These are phyloP conservation scores for Panthera uncia DNA, from an alignment of 2,113 vertebrate species.

Conservation along the genomic window DNA sequence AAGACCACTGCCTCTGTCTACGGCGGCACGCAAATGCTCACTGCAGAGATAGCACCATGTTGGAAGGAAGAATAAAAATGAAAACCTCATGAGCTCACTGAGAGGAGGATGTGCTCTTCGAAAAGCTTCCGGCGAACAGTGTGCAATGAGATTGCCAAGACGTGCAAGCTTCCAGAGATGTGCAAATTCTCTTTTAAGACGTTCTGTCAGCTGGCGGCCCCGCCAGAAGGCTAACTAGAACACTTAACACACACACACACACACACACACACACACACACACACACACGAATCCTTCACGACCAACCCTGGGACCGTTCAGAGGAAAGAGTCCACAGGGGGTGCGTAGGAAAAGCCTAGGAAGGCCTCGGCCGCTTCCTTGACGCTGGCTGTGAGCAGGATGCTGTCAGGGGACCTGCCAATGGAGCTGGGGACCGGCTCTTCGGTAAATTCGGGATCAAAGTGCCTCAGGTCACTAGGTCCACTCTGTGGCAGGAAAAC, in stretches of 20 bases:
- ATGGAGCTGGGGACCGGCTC: slow-evolving; percentile 98
- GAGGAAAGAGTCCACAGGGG: slow-evolving; percentile 97
- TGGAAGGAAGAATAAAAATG: slow-evolving; percentile 83
- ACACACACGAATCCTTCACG: not conserved
- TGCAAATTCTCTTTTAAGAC: slow-evolving; percentile 91
- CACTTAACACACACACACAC: slow-evolving; percentile 42
- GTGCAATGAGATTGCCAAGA: slow-evolving; percentile 85
- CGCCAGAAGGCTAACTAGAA: slow-evolving; percentile 81
- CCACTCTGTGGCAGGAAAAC: slow-evolving; percentile 87
- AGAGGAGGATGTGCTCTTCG: slow-evolving; percentile 84
- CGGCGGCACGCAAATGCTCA: slow-evolving; percentile 67
- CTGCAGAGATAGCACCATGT: slow-evolving; percentile 87
- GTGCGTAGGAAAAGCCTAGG: slow-evolving; percentile 98
- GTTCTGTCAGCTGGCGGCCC: slow-evolving; percentile 82
- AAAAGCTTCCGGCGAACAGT: slow-evolving; percentile 85
- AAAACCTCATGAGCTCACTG: slow-evolving; percentile 83
- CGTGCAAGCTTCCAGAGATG: slow-evolving; percentile 91
- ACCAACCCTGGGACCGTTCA: slow-evolving; percentile 72
- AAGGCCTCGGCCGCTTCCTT: slow-evolving; percentile 97
- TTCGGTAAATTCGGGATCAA: slow-evolving; percentile 98
- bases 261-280: not conserved
- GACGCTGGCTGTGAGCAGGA: slow-evolving; percentile 94
- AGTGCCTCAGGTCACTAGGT: slow-evolving; percentile 96
- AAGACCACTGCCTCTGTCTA: slow-evolving; percentile 18
- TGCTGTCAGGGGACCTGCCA: slow-evolving; percentile 94